Evolutionary conservation across 2,888 invertebrate species (phyloP).

Genomic region (Pinctada fucata): DNA sequence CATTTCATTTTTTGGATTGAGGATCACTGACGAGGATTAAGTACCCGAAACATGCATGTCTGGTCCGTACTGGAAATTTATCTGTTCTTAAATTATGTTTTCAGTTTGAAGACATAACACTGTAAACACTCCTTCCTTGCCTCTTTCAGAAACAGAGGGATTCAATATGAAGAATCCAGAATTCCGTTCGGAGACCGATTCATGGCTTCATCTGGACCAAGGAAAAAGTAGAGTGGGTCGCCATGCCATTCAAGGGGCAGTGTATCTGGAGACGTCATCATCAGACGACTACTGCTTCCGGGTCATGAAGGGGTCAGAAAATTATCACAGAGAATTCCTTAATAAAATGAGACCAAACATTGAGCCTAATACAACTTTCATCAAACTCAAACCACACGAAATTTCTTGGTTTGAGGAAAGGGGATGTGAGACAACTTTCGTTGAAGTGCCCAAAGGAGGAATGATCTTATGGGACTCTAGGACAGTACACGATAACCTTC

Average conservation of each 20-base stretch:
- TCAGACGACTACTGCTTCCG: conserved; percentile 57
- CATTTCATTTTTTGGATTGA: too few species aligned
- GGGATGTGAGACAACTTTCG: conserved; percentile 48
- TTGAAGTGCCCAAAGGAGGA: conserved; percentile 65
- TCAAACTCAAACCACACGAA: conserved; percentile 33
- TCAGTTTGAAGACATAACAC: too few species aligned
- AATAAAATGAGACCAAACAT: too few species aligned
- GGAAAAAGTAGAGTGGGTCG: conserved; percentile 48
- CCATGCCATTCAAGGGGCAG: conserved; percentile 64
- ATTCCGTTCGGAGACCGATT: conserved; percentile 18
- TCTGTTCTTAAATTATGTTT: too few species aligned
- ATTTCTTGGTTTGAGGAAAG: conserved; percentile 44
- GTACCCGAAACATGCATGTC: too few species aligned
- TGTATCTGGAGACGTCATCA: conserved; percentile 58
- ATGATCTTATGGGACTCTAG: conserved; percentile 68
- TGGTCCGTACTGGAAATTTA: too few species aligned
- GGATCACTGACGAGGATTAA: too few species aligned
- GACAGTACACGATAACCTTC: conserved; percentile 61
- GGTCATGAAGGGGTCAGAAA: conserved; percentile 58
- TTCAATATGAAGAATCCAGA: conserved; percentile 32
- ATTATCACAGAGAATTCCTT: conserved; percentile 47
- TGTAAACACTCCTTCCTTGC: too few species aligned
- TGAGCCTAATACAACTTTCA: too few species aligned
- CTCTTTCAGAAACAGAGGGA: conserved; percentile 48
- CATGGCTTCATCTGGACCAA: conserved; percentile 64